phyloP scores from a whole-genome alignment of 2,797 vertebrate species.

The Ibycter americanus region DNA sequence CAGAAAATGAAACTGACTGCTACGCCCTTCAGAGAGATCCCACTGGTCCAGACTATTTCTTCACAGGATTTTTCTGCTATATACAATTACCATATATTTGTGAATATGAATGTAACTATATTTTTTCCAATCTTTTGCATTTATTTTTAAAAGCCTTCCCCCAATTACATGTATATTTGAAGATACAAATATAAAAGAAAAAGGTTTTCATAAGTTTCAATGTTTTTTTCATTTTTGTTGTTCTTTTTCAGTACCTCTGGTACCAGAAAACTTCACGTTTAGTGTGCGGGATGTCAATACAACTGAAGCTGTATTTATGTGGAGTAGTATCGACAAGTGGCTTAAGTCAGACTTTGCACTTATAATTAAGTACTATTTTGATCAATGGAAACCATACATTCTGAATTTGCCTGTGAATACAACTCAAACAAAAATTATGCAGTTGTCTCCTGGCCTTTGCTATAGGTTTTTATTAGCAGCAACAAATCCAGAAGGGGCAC shows the following conservation, averaged over 20 bases:
- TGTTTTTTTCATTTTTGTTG: not conserved
- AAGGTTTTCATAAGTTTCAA: not conserved
- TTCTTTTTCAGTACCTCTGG: slow-evolving; percentile 72
- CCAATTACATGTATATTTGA: not conserved
- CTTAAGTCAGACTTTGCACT: slow-evolving; percentile 69
- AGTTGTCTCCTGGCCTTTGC: slow-evolving; percentile 80
- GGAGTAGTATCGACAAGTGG: slow-evolving; percentile 72
- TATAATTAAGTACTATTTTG: slow-evolving; percentile 79
- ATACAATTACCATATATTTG: slow-evolving; percentile 88
- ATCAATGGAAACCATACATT: slow-evolving; percentile 35
- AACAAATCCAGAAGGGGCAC: slow-evolving; percentile 73
- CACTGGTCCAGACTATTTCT: slow-evolving; percentile 81
- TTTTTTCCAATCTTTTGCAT: not conserved
- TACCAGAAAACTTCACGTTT: slow-evolving; percentile 75
- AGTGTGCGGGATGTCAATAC: slow-evolving; percentile 76
- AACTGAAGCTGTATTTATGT: slow-evolving; percentile 78
- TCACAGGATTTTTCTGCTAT: slow-evolving; percentile 86
- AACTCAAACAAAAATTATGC: slow-evolving; percentile 71
- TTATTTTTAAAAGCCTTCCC: not conserved
- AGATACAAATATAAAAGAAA: not conserved
- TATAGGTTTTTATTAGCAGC: slow-evolving; percentile 83
- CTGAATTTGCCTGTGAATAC: slow-evolving; percentile 55
- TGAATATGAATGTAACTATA: slow-evolving; percentile 85
- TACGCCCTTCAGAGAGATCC: slow-evolving; percentile 86
- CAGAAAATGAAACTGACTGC: slow-evolving; percentile 84